Percentiles rank a stretch among this genome's conserved stretches.
Evolutionary conservation across 2,797 vertebrate species (phyloP).

Genomic region (Periophthalmus magnuspinnatus): DNA sequence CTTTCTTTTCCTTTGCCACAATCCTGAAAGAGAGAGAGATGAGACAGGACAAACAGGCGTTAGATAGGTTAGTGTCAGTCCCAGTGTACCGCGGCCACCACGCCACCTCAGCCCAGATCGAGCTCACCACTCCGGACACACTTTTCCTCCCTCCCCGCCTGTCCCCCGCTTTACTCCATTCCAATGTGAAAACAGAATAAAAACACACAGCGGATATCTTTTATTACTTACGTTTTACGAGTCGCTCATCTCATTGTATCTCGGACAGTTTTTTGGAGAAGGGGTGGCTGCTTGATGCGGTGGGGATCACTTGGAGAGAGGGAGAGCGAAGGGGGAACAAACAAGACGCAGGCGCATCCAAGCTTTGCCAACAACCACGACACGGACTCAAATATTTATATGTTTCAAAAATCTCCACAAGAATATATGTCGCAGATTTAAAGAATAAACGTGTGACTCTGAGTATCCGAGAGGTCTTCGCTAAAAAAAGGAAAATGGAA

Average conservation of each 20-base stretch:
- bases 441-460: slow-evolving; percentile 76
- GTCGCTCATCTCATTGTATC: slow-evolving; percentile 67
- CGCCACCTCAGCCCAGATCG: slow-evolving; percentile 86
- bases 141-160: slow-evolving; percentile 76
- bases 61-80: slow-evolving; percentile 88
- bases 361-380: slow-evolving; percentile 81
- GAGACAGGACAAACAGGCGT: slow-evolving; percentile 70
- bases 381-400: slow-evolving; percentile 75
- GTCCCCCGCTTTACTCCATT: slow-evolving; percentile 61
- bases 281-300: slow-evolving; percentile 68
- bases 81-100: slow-evolving; percentile 87
- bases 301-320: slow-evolving; percentile 60
- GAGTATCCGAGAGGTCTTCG: slow-evolving; percentile 84
- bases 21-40: slow-evolving; percentile 63
- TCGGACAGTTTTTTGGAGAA: slow-evolving; percentile 49
- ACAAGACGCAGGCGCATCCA: slow-evolving; percentile 78
- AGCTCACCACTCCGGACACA: slow-evolving; percentile 81
- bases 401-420: slow-evolving; percentile 43
- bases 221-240: slow-evolving; percentile 68
- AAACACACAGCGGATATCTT: slow-evolving; percentile 34
- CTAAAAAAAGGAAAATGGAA: slow-evolving; percentile 74
- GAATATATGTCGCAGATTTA: slow-evolving; percentile 7
- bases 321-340: slow-evolving; percentile 62
- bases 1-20: slow-evolving; percentile 45
- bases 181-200: slow-evolving; percentile 36